Base-by-base conservation (phyloP, 1,140 invertebrate genomes). In the Drosophila busckii region DNA sequence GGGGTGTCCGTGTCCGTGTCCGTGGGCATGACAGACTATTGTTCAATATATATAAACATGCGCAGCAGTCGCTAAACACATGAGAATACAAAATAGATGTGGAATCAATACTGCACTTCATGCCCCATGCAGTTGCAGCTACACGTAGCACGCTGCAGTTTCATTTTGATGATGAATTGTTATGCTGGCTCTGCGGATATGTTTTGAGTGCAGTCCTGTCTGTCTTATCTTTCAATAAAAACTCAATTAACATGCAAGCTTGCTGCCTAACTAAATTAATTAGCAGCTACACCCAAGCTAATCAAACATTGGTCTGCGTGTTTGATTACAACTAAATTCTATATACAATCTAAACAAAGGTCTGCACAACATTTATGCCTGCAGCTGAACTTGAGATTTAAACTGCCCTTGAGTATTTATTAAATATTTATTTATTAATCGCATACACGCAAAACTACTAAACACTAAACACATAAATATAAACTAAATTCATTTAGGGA, bases 21-120 rank as follows among this genome's bases (percentile, higher is more conserved):
- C 37, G 20, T 23, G 52, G 61, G 10, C 38, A 35, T 34, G 49
- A 29, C 59, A 32, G 23, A 53, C 65, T 52, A 64, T 70, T 68
- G 60, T 68, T 64, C 60, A 70, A 65, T 64, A 60, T 48, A 32
- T 46, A 29, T 23, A 58, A 9, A 4, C 8, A 7, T 0, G 5
- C 9, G 2, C 0, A 2, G 12, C 9, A n/a, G 8, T 4, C 26
- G 0, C 25, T 1, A 0, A 7, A 42, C 61, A 68, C 34, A 41
- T 17, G 42, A 49, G 63, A 66, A 63, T 66, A 63, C 63, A 58
- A 65, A 69, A 66, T 66, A 65, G 62, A 61, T 61, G 61, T 66
- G 56, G 38, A 61, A 65, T 69, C 54, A 49, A 26, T 53, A 48
- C 41, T 48, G 53, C 29, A 44, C 42, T 44, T 58, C 44, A 46